Evolutionary conservation across 2,888 invertebrate genomes (phyloP), one percentile per base, ranked within the genome.

Genomic region (Celastrina argiolus): DNA sequence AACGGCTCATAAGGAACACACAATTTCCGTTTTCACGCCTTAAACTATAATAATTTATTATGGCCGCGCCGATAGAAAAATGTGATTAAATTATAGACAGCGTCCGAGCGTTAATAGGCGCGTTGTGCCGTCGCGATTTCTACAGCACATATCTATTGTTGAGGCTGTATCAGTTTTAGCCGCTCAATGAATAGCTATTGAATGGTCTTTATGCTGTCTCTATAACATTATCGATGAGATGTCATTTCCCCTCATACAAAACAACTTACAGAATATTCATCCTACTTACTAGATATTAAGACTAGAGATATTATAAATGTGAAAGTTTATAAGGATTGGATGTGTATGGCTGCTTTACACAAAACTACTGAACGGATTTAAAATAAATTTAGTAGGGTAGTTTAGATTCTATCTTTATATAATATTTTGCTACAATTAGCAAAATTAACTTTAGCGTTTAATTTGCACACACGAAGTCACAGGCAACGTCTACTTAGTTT

Each of bases 131-230:
- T 10, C 59, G 56, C 41, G 16, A 16, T 34, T 22, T 3, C 45
- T 59, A 66, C 7, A n/a, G n/a, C n/a, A n/a, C n/a, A n/a, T n/a
- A 41, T 65, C 26, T 64, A 39, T 66, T 66, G 51, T 67, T n/a
- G 26, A 39, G 61, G 36, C 64, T 66, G 64, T 79, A 78, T 79
- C 78, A 74, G 78, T 79, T 81, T 80, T 82, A 83, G 82, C 81
- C 80, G 78, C 81, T 81, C 81, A 76, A 81, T 83, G 82, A 83
- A 84, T 83, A 83, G 66, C 51, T 67, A 66, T 83, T 84, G 77
- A 83, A 81, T 77, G 81, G 80, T 76, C 78, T 73, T 71, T 71
- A 71, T 73, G 67, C 63, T 67, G 63, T 72, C 66, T 59, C 28
- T 75, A 77, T 78, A 76, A 77, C 75, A 77, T 78, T 81, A 79